Evolutionary conservation across 2,888 invertebrate species (phyloP).

Genomic region (Euzetes globulus): DNA sequence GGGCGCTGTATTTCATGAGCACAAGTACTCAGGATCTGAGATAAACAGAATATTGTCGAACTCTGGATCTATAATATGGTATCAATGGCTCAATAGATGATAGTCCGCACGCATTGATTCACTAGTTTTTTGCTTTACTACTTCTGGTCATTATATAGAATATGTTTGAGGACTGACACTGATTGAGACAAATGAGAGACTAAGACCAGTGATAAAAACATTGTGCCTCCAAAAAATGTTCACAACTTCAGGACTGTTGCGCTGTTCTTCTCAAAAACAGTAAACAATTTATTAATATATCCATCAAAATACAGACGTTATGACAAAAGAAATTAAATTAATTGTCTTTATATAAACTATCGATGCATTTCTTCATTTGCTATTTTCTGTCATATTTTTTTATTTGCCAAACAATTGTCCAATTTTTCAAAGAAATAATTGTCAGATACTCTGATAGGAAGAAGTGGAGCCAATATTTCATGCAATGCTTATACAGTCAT

Average conservation of each 20-base stretch:
- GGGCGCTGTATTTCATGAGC: conserved; percentile 18
- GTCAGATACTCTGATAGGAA: no score
- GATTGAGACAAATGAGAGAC: conserved; percentile 23
- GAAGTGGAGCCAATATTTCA: not conserved
- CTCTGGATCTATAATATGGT: not conserved
- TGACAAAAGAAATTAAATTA: not conserved
- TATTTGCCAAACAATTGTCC: not conserved
- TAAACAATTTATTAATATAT: not conserved
- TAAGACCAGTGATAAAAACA: not conserved
- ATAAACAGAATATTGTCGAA: not conserved
- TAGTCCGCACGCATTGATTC: not conserved
- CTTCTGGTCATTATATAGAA: conserved; percentile 15
- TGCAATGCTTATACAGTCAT: not conserved
- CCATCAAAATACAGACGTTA: not conserved
- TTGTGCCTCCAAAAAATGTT: not conserved
- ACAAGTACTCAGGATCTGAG: not conserved
- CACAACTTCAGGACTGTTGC: conserved; percentile 11
- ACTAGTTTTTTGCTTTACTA: not conserved
- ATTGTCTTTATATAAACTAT: not conserved
- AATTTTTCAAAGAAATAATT: not conserved
- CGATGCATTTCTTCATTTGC: not conserved
- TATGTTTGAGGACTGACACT: conserved; percentile 15
- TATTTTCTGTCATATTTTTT: no score
- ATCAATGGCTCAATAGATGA: conserved; percentile 11
- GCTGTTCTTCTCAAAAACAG: not conserved